Evolutionary conservation across 2,797 vertebrate species (phyloP).

Genomic region (Serranus cabrilla): DNA sequence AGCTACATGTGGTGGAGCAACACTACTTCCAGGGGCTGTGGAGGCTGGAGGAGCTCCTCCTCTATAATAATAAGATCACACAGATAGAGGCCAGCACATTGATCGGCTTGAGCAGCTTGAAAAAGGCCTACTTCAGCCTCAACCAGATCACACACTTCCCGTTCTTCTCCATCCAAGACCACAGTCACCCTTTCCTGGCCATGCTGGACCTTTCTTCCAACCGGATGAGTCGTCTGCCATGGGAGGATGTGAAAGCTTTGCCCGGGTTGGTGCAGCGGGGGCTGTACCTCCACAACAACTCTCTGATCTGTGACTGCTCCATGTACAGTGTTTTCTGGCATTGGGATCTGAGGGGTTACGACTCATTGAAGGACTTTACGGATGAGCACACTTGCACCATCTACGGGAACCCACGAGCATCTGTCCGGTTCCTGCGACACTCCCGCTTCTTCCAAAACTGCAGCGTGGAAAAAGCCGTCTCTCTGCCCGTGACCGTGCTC

Average conservation of each 20-base stretch:
- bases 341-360: slow-evolving; percentile 90
- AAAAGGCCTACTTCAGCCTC: slow-evolving; percentile 92
- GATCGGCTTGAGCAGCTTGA: slow-evolving; percentile 84
- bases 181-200: slow-evolving; percentile 86
- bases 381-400: slow-evolving; percentile 90
- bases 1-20: slow-evolving; percentile 83
- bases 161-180: slow-evolving; percentile 89
- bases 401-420: slow-evolving; percentile 81
- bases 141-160: slow-evolving; percentile 93
- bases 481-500: slow-evolving; percentile 64
- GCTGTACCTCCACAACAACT: slow-evolving; percentile 95
- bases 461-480: slow-evolving; percentile 68
- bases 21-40: slow-evolving; percentile 91
- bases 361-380: slow-evolving; percentile 87
- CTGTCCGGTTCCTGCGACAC: slow-evolving; percentile 88
- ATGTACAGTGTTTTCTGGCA: slow-evolving; percentile 91
- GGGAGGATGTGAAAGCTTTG: slow-evolving; percentile 88
- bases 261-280: slow-evolving; percentile 90
- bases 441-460: slow-evolving; percentile 91
- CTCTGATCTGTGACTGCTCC: slow-evolving; percentile 91
- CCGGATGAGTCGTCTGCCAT: slow-evolving; percentile 85
- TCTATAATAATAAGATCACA: slow-evolving; percentile 92
- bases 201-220: slow-evolving; percentile 96
- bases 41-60: slow-evolving; percentile 91
- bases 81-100: slow-evolving; percentile 88